Base-by-base conservation (phyloP, 2,113 vertebrate species). In the Acanthochromis polyacanthus region DNA sequence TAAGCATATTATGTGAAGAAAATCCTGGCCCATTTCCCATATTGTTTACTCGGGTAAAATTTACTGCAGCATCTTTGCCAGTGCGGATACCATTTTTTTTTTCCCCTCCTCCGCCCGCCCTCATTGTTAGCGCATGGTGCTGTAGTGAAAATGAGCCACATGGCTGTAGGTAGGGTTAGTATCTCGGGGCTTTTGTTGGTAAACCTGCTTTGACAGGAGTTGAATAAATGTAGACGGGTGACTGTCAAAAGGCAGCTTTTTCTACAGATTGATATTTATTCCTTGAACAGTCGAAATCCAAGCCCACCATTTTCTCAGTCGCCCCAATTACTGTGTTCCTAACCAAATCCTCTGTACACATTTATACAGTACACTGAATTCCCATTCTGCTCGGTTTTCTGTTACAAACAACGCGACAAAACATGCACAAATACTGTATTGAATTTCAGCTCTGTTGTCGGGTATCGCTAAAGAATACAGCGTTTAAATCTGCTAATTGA, bases 1-100 rank as follows among this genome's bases (percentile, higher is more conserved):
- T 85, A 89, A 89, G 81, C 75, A 81, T 75, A 84, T 87, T 88
- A 91, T 83, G 83, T 75, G 88, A 67, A 83, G 78, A 90, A 64
- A 82, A 87, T 73, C 67, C 75, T 82, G 89, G 86, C 59, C 75
- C 0, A 15, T 87, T 87, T 89, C 85, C 87, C 86, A 87, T 89
- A 84, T 89, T 91, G 83, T 90, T 86, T 85, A 83, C 70, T 62
- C 10, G 20, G 43, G 55, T 67, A 59, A 87, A 87, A 89, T 87
- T 80, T 57, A 86, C 85, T 75, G 87, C 85, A 66, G 78, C 50
- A 67, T 87, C 75, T 88, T 81, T 83, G 72, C 71, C 80, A 77
- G 19, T 57, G 73, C 28, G 16, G 75, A 85, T 38, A 50, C 66
- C 55, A 38, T 80, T 43, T 76, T 68, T 59, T 55, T 16, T 61